These are phyloP conservation scores for Fissipunctia ypsillon DNA, from an alignment of 2,888 invertebrate genomes.

Conservation along the genomic window DNA sequence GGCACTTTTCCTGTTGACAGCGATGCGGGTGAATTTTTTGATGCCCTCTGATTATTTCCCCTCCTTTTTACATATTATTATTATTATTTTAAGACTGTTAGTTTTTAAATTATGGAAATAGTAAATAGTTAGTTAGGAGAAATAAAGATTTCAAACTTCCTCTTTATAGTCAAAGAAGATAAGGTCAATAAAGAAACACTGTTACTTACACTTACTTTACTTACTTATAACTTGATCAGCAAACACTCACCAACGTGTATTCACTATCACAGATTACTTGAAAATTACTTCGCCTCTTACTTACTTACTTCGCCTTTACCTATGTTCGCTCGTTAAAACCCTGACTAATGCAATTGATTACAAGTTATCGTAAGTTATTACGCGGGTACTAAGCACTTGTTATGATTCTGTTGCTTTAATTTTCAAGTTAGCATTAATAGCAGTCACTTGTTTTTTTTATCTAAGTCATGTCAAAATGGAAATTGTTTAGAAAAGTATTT, in stretches of 20 bases:
- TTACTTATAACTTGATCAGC: background rate
- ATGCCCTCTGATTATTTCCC: too few relatives aligned
- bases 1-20: too few relatives aligned
- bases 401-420: slow-evolving; percentile 9
- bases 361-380: slow-evolving; percentile 1
- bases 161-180: background rate
- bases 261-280: slow-evolving; percentile 4
- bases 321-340: background rate
- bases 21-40: too few relatives aligned
- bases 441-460: too few relatives aligned
- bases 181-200: background rate
- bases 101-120: too few relatives aligned
- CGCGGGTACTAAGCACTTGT: slow-evolving; percentile 1
- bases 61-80: too few relatives aligned
- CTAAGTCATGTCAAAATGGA: too few relatives aligned
- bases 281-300: background rate
- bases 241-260: background rate
- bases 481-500: background rate
- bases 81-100: too few relatives aligned
- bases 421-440: background rate
- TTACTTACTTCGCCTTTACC: background rate
- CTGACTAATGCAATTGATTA: slow-evolving; percentile 25
- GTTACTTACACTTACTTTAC: too few relatives aligned
- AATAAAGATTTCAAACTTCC: too few relatives aligned
- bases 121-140: too few relatives aligned